Evolutionary conservation across 2,797 vertebrate species (phyloP), one percentile per base, ranked within the genome.

Genomic region (Enteromius afrohamiltoni): DNA sequence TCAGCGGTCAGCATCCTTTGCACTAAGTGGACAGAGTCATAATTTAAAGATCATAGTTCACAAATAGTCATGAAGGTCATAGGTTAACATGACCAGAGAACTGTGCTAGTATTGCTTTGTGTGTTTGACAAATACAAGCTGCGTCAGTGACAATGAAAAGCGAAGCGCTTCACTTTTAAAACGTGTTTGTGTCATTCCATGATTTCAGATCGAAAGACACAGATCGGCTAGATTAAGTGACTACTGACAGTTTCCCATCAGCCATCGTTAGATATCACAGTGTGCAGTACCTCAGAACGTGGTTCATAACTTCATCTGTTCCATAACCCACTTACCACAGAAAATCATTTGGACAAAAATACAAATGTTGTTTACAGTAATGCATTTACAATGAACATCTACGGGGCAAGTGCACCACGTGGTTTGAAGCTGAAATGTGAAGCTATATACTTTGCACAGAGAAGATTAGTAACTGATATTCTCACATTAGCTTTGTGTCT

Each of bases 51-150:
- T 79, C 60, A 26, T 79, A 74, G 45, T 60, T 77, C 64, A 71
- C 62, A 49, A 49, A 51, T 51, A 80, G 26, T 82, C n/a, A 69
- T 76, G 77, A 77, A 70, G 77, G 86, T 87, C 85, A 86, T 85
- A 88, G 86, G 90, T 90, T 89, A 88, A 88, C 80, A 87, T 89
- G 85, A 83, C 88, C 88, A 81, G 86, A 89, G 87, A 88, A 91
- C 85, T 76, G 79, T 86, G 79, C 65, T 88, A 85, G 81, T 16
- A 69, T 89, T 78, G 88, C 89, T 87, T 86, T 86, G 82, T 82
- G 87, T 83, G 51, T 69, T 69, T 87, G 82, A 88, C 73, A 85
- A 87, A 90, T 86, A 84, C 86, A 87, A 75, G 79, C 86, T 86
- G 85, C 85, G 29, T 86, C 87, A 71, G 83, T 84, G 82, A 87